Evolutionary conservation across 2,888 invertebrate genomes (phyloP), one percentile per base, ranked within the genome.

Genomic region (Cremastobaeus sp.): DNA sequence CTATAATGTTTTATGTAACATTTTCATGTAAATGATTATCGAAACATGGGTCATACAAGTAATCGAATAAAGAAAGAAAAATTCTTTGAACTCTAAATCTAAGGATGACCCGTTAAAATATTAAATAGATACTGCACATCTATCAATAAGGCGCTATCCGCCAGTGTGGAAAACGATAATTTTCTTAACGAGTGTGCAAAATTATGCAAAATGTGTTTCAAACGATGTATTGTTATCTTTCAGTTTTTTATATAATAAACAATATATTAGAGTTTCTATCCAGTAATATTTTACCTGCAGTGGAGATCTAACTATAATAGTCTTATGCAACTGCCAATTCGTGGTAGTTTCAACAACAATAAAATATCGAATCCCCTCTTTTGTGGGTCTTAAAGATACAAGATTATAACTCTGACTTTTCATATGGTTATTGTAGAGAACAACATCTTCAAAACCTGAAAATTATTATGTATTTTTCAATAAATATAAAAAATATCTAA

Each of bases 271-370:
- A n/a, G n/a, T n/a, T n/a, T n/a, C n/a, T n/a, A n/a, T n/a, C 5
- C 25, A 25, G 8, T 25, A 25, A 25, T 25, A 25, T 25, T 25
- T n/a, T 57, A 64, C 94, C 91, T 93, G 93, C 34, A 95, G 85
- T 0, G 95, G 95, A 1, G 95, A 94, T 70, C 93, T 88, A 20
- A 95, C 90, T 0, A 91, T 90, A 37, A 95, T 91, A 2, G 84
- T 88, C 65, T 89, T 84, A 54, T 89, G 89, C 35, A 86, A 81
- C 77, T 88, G 90, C 74, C 90, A 90, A 74, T 91, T 90, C 3
- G 91, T 91, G 21, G 90, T 89, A 3, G 93, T 91, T 77, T 92
- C 92, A 18, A 93, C 91, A 0, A 93, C 90, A 52, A 94, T 88
- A 84, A 93, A 92, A 86, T 94, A 94, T 35, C 92, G 90, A 11